Evolutionary conservation across 2,888 invertebrate species (phyloP).

Genomic region (Agriopis leucophaearia): DNA sequence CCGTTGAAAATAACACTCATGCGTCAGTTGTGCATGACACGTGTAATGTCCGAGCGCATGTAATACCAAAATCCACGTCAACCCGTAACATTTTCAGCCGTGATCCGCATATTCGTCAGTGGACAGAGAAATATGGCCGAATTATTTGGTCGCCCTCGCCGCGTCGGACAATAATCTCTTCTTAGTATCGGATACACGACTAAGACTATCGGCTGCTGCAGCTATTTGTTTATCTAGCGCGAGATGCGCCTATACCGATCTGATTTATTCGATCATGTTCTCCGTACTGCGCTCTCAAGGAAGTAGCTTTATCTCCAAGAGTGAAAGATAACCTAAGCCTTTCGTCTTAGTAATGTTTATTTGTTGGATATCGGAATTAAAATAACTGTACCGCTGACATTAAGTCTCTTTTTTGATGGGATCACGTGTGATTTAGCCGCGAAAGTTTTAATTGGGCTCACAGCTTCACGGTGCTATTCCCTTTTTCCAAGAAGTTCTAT

Average conservation of each 20-base stretch:
- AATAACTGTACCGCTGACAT: constrained; percentile 40
- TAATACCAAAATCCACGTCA: constrained; percentile 48
- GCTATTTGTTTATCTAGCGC: constrained; percentile 52
- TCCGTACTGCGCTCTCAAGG: constrained; percentile 46
- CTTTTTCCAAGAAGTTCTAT: constrained; percentile 18
- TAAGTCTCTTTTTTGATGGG: constrained; percentile 30
- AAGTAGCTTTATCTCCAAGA: constrained; percentile 50
- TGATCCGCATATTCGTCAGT: constrained; percentile 55
- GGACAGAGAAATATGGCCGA: constrained; percentile 48
- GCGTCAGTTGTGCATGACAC: constrained; percentile 48
- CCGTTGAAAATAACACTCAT: constrained; percentile 27
- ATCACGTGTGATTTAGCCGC: constrained; percentile 18
- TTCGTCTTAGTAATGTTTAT: constrained; percentile 45
- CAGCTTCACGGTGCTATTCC: constrained; percentile 26
- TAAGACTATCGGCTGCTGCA: constrained; percentile 44
- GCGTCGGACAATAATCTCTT: constrained; percentile 33
- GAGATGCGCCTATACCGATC: constrained; percentile 48
- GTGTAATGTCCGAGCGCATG: constrained; percentile 53
- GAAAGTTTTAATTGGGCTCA: constrained; percentile 37
- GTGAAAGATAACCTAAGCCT: constrained; percentile 51
- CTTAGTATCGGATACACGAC: constrained; percentile 38
- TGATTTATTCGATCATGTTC: constrained; percentile 57
- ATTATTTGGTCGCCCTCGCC: constrained; percentile 30
- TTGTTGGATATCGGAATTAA: constrained; percentile 38
- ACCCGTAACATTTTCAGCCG: constrained; percentile 46